These are phyloP conservation scores for Triops longicaudatus DNA, from an alignment of 1,140 invertebrate species.

Conservation along the genomic window DNA sequence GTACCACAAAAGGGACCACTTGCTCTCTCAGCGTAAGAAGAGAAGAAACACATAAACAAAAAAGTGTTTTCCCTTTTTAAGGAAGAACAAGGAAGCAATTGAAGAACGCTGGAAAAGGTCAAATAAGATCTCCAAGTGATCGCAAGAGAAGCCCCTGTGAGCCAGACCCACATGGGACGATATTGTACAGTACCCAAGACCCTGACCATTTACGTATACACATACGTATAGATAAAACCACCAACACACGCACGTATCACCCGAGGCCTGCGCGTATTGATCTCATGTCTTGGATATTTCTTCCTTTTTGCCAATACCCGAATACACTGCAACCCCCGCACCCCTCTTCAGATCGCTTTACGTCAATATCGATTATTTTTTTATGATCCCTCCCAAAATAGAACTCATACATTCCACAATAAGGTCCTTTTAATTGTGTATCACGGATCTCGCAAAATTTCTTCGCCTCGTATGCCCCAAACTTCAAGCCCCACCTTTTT, in stretches of 20 bases:
- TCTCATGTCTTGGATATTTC: background rate
- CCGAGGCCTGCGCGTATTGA: constrained; percentile 1
- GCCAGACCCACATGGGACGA: constrained; percentile 5
- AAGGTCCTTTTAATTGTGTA: too few relatives aligned
- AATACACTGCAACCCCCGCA: background rate
- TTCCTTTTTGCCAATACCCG: background rate
- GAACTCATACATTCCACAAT: too few relatives aligned
- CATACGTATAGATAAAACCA: background rate
- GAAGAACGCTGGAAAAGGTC: background rate
- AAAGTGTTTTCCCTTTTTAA: background rate
- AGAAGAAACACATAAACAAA: background rate
- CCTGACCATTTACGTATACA: constrained; percentile 2
- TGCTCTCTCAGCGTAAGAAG: too few relatives aligned
- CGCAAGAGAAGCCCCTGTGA: background rate
- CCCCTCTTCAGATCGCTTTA: background rate
- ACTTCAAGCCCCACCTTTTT: too few relatives aligned
- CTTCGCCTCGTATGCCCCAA: too few relatives aligned
- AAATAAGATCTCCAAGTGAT: background rate
- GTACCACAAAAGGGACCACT: background rate
- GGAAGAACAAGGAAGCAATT: background rate
- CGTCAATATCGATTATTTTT: too few relatives aligned
- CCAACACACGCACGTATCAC: background rate
- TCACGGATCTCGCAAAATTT: too few relatives aligned
- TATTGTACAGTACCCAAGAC: background rate
- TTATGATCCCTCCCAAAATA: too few relatives aligned